Base-by-base conservation (phyloP, 2,888 invertebrate genomes). In the Hecatera dysodea region DNA sequence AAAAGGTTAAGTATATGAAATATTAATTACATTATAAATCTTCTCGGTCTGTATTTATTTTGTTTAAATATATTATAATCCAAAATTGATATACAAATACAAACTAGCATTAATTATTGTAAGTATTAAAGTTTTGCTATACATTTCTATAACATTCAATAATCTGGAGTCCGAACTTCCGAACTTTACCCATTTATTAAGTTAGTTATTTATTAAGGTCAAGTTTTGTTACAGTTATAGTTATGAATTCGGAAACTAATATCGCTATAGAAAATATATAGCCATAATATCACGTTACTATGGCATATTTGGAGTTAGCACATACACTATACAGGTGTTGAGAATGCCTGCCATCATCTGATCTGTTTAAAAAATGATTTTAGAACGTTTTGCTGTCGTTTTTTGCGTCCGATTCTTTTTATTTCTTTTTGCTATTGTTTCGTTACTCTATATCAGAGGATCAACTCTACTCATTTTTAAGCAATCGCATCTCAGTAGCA, bases 101-200 rank as follows among this genome's bases (percentile, higher is more conserved):
- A 33, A 79, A 73, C n/a, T 42, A 46, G 27, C 22, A 73, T 75
- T 59, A 78, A 78, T 64, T 64, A 61, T 52, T 39, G 46, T 17
- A 24, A 75, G 36, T 56, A 65, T 60, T 48, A 62, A 76, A 76
- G 57, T 76, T 76, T 53, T 15, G 57, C 42, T 24, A 80, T 60
- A 55, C 27, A 75, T 75, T 80, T 80, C 68, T 75, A 75, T 80
- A 75, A 75, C 81, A 77, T 77, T 77, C 81, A 80, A 77, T 77
- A 75, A 69, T 68, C 59, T 60, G 63, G 60, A 63, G 50, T 63
- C n/a, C 48, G 11, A 77, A 77, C 76, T 77, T 63, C 17, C 44
- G 11, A 77, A 77, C 76, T 77, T 77, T 50, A 44, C 27, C 69
- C 63, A 77, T 77, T 77, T 77, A 80, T 75, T 68, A 80, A 64